These are phyloP conservation scores for Euwallacea fornicatus DNA, from an alignment of 1,140 invertebrate species.

Conservation along the genomic window DNA sequence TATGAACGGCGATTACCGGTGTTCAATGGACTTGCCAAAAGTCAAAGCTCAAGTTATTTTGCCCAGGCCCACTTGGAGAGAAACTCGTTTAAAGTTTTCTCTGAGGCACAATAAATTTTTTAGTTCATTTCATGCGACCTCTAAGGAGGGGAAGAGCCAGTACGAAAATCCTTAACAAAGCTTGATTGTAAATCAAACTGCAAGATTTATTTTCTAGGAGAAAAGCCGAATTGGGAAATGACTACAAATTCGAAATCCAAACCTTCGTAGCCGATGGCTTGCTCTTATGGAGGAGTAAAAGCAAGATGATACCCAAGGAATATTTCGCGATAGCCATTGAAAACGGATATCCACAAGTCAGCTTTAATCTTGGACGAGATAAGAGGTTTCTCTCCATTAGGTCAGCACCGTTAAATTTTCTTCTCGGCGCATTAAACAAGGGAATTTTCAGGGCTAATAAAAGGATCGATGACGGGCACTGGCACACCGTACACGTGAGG, in stretches of 20 bases:
- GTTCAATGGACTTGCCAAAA: no score
- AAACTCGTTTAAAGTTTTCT: conserved; percentile 16
- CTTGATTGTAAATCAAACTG: background rate
- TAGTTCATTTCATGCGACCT: conserved; percentile 10
- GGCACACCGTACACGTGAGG: conserved; percentile 70
- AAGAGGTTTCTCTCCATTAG: conserved; percentile 58
- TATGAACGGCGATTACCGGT: background rate
- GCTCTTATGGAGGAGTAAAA: conserved; percentile 66
- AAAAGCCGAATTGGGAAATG: conserved; percentile 67
- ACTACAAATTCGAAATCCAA: conserved; percentile 71
- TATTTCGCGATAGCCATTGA: conserved; percentile 66
- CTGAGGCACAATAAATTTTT: conserved; percentile 16
- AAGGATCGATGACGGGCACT: conserved; percentile 69
- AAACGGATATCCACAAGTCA: conserved; percentile 64
- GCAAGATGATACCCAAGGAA: conserved; percentile 53
- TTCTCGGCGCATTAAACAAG: background rate
- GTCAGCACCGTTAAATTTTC: conserved; percentile 42
- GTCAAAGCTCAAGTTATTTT: conserved; percentile 1
- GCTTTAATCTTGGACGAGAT: conserved; percentile 66
- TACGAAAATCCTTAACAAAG: background rate
- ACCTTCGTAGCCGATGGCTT: conserved; percentile 68
- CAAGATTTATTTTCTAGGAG: conserved; percentile 53
- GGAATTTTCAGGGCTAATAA: conserved; percentile 55
- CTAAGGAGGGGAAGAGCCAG: background rate
- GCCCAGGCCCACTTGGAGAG: conserved; percentile 8